Evolutionary conservation across 2,113 vertebrate species (phyloP).

Genomic region (Psophia crepitans): DNA sequence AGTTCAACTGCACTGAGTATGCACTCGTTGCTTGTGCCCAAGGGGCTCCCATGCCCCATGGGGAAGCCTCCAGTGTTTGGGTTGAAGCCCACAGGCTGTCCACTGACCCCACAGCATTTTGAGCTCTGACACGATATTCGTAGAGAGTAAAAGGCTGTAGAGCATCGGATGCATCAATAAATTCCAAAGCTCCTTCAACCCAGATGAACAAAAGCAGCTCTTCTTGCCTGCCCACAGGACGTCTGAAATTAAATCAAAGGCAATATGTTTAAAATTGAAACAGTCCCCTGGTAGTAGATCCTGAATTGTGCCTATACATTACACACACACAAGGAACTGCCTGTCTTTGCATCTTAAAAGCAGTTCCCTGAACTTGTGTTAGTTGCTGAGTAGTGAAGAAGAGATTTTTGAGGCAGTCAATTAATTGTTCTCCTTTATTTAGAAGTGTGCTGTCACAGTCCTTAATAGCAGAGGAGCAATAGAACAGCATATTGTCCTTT

Average conservation of each 20-base stretch:
- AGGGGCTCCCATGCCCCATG: slow-evolving; percentile 77
- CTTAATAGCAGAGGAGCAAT: neutral
- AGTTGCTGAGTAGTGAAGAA: neutral
- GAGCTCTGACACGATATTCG: slow-evolving; percentile 80
- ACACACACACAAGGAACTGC: neutral
- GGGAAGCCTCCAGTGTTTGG: slow-evolving; percentile 80
- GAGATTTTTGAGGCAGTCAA: neutral
- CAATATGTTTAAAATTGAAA: neutral
- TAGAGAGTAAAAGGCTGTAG: slow-evolving; percentile 83
- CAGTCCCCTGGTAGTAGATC: neutral
- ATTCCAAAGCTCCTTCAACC: slow-evolving; percentile 81
- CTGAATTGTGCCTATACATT: neutral
- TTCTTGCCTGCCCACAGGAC: slow-evolving; percentile 73
- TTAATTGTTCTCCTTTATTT: neutral
- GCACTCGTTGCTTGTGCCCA: slow-evolving; percentile 73
- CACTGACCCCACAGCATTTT: slow-evolving; percentile 80
- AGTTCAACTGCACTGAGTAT: slow-evolving; percentile 83
- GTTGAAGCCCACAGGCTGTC: slow-evolving; percentile 80
- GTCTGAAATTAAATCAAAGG: slow-evolving; percentile 71
- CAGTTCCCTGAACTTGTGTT: neutral
- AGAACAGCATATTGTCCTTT: neutral
- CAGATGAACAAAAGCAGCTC: slow-evolving; percentile 84
- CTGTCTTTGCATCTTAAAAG: neutral
- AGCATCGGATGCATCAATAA: slow-evolving; percentile 77
- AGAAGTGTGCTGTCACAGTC: neutral